Evolutionary conservation across 92 coral and sea anemone genomes (phyloP).

Genomic region (Parazoanthus swiftii): DNA sequence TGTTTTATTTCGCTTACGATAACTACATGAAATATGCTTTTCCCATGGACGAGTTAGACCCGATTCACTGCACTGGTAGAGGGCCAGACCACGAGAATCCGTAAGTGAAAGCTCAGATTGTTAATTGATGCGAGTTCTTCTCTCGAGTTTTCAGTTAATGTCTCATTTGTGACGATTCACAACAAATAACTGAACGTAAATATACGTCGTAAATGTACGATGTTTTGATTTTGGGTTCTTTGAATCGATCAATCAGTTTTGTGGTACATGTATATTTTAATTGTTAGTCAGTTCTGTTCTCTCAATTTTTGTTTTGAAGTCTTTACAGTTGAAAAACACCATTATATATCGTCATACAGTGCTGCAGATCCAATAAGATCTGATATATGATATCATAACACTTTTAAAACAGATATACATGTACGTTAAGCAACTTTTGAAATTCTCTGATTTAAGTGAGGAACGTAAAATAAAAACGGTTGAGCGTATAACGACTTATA

Average conservation of each 20-base stretch:
- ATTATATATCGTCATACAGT: too few relatives aligned
- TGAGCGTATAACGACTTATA: too few relatives aligned
- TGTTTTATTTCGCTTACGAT: conserved; percentile 95
- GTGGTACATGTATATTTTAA: neutral
- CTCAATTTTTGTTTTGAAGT: neutral
- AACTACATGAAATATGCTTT: conserved; percentile 95
- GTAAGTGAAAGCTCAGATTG: conserved; percentile 60
- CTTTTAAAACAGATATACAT: too few relatives aligned
- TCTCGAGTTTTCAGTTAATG: neutral
- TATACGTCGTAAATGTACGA: too few relatives aligned
- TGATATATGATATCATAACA: too few relatives aligned
- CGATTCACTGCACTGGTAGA: conserved; percentile 96
- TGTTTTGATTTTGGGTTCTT: neutral
- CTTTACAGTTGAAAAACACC: neutral
- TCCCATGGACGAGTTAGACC: conserved; percentile 93
- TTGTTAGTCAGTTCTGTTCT: neutral
- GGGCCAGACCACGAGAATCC: conserved; percentile 92
- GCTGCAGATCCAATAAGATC: too few relatives aligned
- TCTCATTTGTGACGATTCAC: neutral
- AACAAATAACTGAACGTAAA: neutral
- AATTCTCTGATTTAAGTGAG: neutral
- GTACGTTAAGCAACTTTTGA: neutral
- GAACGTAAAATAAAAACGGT: too few relatives aligned
- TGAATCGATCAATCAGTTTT: neutral
- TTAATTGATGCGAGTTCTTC: neutral